A percentile compares a stretch with the other conserved stretches of the same genome.
These are phyloP conservation scores for Lordiphosa mommai DNA, from an alignment of 1,140 invertebrate genomes.

Conservation along the genomic window DNA sequence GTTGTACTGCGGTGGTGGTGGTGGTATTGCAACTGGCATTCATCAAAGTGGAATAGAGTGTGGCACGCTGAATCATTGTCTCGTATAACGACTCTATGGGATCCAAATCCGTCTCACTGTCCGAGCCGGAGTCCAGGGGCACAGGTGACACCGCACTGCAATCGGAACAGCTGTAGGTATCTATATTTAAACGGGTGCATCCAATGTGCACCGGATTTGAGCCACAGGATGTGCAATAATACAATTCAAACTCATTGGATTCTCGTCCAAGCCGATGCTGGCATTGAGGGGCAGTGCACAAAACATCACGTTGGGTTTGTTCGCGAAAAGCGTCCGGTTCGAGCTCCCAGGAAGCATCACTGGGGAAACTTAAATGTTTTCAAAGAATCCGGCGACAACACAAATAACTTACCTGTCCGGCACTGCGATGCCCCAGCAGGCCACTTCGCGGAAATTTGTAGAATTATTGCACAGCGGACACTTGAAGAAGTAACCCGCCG, in stretches of 20 bases:
- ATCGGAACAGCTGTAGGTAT: constrained; percentile 17
- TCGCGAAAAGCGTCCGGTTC: constrained; percentile 26
- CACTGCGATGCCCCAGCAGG: constrained; percentile 30
- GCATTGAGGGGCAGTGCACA: constrained; percentile 9
- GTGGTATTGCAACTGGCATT: background rate
- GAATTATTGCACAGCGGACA: constrained; percentile 52
- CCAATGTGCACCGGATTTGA: constrained; percentile 32
- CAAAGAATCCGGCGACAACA: too few relatives aligned
- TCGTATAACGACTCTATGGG: background rate
- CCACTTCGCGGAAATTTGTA: constrained; percentile 4
- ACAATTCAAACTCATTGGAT: background rate
- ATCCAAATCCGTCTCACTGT: background rate
- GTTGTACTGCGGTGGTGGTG: background rate
- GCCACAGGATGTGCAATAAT: constrained; percentile 31
- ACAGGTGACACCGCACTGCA: background rate
- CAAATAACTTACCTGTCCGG: constrained; percentile 27
- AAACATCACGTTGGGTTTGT: background rate
- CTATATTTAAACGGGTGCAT: background rate
- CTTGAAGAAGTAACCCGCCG: constrained; percentile 56
- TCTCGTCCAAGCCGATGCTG: background rate
- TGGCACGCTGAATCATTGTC: background rate
- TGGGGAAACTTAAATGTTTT: background rate
- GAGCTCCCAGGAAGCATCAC: constrained; percentile 45
- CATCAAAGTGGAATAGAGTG: background rate
- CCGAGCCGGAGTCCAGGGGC: too few relatives aligned